Percentiles rank a stretch among this genome's conserved stretches.
Conservation (phyloP, 2,113 vertebrate species). For the Callospermophilus lateralis region DNA sequence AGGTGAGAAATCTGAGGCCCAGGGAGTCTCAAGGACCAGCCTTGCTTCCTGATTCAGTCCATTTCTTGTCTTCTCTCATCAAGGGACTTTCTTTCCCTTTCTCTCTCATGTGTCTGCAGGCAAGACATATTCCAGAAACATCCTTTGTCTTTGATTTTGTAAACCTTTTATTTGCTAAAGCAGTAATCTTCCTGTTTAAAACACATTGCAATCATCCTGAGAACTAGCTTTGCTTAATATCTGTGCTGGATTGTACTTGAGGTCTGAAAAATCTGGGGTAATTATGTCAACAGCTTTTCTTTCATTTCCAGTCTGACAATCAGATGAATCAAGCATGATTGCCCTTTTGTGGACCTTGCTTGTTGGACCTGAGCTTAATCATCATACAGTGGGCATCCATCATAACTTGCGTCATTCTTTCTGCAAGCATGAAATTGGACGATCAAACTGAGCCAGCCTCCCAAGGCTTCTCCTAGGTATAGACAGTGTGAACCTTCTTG, state of each 20-base stretch:
- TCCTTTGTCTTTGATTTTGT: constrained; percentile 55
- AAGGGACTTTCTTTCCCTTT: neutral
- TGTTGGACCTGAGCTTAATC: constrained; percentile 55
- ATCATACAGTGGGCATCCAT: neutral
- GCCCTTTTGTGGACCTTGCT: constrained; percentile 63
- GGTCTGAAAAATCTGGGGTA: constrained; percentile 55
- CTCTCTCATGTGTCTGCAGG: neutral
- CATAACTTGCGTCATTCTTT: constrained; percentile 7
- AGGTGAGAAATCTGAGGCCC: neutral
- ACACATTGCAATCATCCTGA: neutral
- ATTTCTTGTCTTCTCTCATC: neutral
- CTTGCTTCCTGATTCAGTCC: neutral
- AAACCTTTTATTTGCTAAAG: neutral
- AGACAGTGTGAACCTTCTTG: neutral
- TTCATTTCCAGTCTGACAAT: constrained; percentile 62
- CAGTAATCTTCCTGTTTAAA: constrained; percentile 28
- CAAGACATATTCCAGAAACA: constrained; percentile 20
- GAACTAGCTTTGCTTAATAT: constrained; percentile 35
- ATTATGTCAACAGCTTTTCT: constrained; percentile 47
- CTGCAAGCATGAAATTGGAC: neutral
- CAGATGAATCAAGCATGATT: constrained; percentile 29
- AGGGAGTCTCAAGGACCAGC: neutral
- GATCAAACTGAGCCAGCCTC: neutral
- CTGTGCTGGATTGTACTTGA: neutral
- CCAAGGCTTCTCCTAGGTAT: neutral